Percentiles rank a stretch among this genome's conserved stretches.
Evolutionary conservation across 2,888 invertebrate species (phyloP).

Genomic region (Drosophila mimica): DNA sequence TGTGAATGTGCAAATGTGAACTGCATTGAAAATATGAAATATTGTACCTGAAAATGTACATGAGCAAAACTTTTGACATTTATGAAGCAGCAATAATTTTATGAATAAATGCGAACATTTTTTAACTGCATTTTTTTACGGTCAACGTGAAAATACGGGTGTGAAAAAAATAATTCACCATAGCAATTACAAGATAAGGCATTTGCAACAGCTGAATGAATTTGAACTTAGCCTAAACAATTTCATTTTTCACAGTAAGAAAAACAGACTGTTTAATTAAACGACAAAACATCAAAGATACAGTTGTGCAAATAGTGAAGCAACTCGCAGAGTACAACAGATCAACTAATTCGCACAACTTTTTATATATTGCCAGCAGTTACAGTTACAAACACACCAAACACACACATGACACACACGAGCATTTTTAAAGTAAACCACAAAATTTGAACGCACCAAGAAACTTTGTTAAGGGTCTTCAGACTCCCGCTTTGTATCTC

Average conservation of each 20-base stretch:
- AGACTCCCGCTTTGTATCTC: conserved; percentile 16
- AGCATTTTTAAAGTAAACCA: conserved; percentile 31
- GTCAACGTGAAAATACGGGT: conserved; percentile 15
- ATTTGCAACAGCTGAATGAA: conserved; percentile 19
- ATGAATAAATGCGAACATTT: background rate
- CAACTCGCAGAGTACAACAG: conserved; percentile 40
- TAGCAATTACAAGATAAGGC: conserved; percentile 15
- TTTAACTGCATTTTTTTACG: background rate
- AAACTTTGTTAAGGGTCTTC: conserved; percentile 47
- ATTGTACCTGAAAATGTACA: background rate
- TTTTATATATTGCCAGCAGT: conserved; percentile 33
- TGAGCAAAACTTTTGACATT: conserved; percentile 1
- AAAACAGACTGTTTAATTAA: conserved; percentile 50
- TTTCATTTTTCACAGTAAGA: conserved; percentile 7
- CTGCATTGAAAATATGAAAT: background rate
- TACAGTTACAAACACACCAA: conserved; percentile 7
- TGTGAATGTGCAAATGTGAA: background rate
- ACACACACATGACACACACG: conserved; percentile 12
- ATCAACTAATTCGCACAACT: conserved; percentile 38
- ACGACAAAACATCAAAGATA: conserved; percentile 34
- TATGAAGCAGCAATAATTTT: background rate
- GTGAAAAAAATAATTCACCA: conserved; percentile 25
- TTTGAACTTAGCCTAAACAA: conserved; percentile 9
- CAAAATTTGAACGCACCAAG: conserved; percentile 67
- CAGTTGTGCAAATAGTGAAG: conserved; percentile 63